phyloP scores from a whole-genome alignment of 2,113 vertebrate genomes.

The Oreochromis tanganicae region DNA sequence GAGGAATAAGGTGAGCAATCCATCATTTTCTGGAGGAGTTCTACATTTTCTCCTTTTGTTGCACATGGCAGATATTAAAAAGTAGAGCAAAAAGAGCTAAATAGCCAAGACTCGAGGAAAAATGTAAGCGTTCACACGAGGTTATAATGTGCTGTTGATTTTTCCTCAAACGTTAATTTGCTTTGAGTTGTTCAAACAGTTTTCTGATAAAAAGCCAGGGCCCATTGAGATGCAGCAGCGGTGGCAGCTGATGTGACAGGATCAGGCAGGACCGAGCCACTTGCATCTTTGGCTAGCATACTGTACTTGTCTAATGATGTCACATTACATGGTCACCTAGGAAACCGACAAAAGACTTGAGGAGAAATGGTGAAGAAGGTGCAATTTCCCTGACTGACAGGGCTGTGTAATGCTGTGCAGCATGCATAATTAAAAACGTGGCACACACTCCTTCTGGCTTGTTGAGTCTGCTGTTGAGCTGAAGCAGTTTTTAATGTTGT shows the following conservation, averaged over 20 bases:
- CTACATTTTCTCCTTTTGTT: constrained; percentile 18
- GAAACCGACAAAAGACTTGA: constrained; percentile 26
- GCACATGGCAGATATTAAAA: constrained; percentile 19
- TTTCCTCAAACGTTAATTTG: constrained; percentile 8
- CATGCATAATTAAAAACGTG: constrained; percentile 51
- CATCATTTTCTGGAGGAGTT: constrained; percentile 10
- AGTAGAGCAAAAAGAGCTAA: constrained; percentile 2
- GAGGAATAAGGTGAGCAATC: constrained; percentile 17
- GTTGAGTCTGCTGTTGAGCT: constrained; percentile 37
- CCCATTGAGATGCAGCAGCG: neutral
- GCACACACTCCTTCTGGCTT: constrained; percentile 23
- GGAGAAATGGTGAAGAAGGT: constrained; percentile 12
- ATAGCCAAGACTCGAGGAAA: neutral
- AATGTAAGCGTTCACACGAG: constrained; percentile 6
- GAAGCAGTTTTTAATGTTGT: constrained; percentile 34
- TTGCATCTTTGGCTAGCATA: constrained; percentile 11
- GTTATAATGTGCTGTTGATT: neutral
- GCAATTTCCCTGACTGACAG: constrained; percentile 33
- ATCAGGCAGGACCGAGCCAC: neutral
- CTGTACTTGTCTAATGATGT: constrained; percentile 45
- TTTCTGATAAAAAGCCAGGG: neutral
- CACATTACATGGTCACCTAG: constrained; percentile 46
- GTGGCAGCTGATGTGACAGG: neutral
- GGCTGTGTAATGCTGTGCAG: constrained; percentile 16
- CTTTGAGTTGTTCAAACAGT: neutral